A percentile compares a stretch with the other conserved stretches of the same genome.
Evolutionary conservation across 35 echinoderm and acorn worm genomes (phyloP).

Genomic region (Hemicentrotus pulcherrimus): DNA sequence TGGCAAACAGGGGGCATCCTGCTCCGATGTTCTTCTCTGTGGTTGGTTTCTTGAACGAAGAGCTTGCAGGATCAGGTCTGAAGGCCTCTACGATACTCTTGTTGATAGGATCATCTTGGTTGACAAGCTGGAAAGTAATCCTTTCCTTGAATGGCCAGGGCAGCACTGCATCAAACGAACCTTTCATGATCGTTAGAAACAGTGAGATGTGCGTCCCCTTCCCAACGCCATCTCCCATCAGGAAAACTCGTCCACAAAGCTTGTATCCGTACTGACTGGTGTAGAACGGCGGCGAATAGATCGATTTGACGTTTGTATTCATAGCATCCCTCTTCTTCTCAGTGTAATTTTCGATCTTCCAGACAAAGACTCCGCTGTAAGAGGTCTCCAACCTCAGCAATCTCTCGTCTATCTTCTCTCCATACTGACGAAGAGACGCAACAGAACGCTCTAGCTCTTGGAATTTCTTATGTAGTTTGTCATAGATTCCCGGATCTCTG

Average conservation of each 20-base stretch:
- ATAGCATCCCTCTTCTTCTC: constrained; percentile 30
- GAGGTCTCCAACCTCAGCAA: background rate
- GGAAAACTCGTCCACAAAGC: constrained; percentile 40
- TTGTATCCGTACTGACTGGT: constrained; percentile 45
- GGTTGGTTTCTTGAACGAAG: constrained; percentile 75
- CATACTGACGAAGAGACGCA: background rate
- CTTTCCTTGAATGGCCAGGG: constrained; percentile 36
- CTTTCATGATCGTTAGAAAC: constrained; percentile 32
- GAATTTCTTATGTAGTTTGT: background rate
- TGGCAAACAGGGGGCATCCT: constrained; percentile 71
- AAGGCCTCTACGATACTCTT: constrained; percentile 74
- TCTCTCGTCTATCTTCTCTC: background rate
- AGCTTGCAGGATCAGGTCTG: constrained; percentile 69
- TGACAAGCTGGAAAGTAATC: constrained; percentile 41
- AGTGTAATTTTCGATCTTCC: constrained; percentile 33
- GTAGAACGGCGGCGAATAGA: constrained; percentile 35
- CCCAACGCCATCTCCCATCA: constrained; percentile 44
- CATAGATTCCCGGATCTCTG: background rate
- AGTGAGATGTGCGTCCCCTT: constrained; percentile 45
- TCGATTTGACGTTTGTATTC: constrained; percentile 7
- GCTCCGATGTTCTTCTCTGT: constrained; percentile 71
- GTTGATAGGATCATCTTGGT: constrained; percentile 15
- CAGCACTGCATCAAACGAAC: constrained; percentile 34
- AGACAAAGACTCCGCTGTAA: constrained; percentile 37
- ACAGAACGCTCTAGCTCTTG: constrained; percentile 17